Conservation (phyloP, 2,113 vertebrate species). For the Pteropus alecto region DNA sequence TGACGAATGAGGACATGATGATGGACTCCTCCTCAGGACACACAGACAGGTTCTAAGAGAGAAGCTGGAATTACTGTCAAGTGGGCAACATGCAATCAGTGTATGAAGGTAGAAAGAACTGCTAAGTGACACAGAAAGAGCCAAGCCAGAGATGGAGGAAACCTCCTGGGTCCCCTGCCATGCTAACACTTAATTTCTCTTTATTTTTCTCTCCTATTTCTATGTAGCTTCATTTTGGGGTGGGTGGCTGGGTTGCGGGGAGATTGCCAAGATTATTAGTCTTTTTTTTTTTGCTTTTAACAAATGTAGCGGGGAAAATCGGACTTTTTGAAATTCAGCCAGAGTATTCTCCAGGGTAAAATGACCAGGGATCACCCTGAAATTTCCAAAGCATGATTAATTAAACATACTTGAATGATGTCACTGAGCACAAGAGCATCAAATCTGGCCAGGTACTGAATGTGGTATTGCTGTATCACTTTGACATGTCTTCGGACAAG, state of each 20-base stretch:
- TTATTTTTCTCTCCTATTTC: conserved; percentile 26
- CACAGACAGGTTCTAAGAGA: conserved; percentile 90
- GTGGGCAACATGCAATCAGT: not conserved
- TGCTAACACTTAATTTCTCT: not conserved
- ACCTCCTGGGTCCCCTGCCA: not conserved
- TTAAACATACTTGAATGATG: conserved; percentile 88
- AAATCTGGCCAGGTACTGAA: conserved; percentile 92
- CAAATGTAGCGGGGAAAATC: not conserved
- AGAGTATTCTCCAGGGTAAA: not conserved
- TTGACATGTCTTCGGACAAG: conserved; percentile 79
- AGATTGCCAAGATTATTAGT: not conserved
- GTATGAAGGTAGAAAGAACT: not conserved
- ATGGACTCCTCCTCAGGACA: conserved; percentile 97
- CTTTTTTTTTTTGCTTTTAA: not conserved
- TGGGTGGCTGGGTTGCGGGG: no score
- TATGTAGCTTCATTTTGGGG: not conserved
- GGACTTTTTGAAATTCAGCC: not conserved
- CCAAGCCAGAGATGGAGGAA: not conserved
- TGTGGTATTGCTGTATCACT: conserved; percentile 90
- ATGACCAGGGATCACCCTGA: not conserved
- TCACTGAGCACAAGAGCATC: conserved; percentile 93
- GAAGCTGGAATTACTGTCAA: not conserved
- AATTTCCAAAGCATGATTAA: not conserved
- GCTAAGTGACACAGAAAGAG: not conserved
- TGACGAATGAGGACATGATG: conserved; percentile 93